A percentile compares a stretch with the other conserved stretches of the same genome.
Evolutionary conservation across 2,888 invertebrate genomes (phyloP).

Genomic region (Rhamnusium bicolor): DNA sequence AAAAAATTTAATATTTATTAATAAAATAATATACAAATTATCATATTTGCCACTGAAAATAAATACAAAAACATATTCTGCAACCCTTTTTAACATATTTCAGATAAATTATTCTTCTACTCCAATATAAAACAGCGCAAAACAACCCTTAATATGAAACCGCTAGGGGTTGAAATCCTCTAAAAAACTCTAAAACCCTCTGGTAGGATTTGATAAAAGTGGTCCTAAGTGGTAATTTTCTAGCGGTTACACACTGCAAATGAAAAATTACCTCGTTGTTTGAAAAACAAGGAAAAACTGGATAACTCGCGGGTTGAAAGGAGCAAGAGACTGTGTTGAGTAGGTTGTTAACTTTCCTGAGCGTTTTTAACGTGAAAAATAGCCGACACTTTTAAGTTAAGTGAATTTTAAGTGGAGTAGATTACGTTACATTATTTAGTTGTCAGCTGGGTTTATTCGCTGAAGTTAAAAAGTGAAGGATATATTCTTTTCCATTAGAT

Average conservation of each 20-base stretch:
- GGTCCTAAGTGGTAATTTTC: conserved; percentile 67
- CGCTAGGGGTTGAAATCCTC: conserved; percentile 48
- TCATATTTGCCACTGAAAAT: too few species aligned
- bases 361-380: conserved; percentile 65
- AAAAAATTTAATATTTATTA: too few species aligned
- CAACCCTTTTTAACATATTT: conserved; percentile 62
- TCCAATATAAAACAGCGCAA: conserved; percentile 42
- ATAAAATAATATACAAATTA: too few species aligned
- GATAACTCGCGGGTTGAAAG: conserved; percentile 39
- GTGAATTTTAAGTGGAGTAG: conserved; percentile 69
- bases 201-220: conserved; percentile 65
- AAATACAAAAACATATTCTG: conserved; percentile 43
- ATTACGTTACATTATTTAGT: conserved; percentile 65
- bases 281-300: conserved; percentile 51
- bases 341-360: conserved; percentile 52
- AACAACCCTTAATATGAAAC: conserved; percentile 47
- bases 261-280: conserved; percentile 63
- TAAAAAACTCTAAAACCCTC: conserved; percentile 45
- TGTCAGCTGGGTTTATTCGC: conserved; percentile 45
- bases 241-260: conserved; percentile 64
- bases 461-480: neutral
- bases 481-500: neutral
- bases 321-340: conserved; percentile 47
- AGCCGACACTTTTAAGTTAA: conserved; percentile 67
- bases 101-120: conserved; percentile 60